These are phyloP conservation scores for Limenitis camilla DNA, from an alignment of 2,888 invertebrate species.

Conservation along the genomic window DNA sequence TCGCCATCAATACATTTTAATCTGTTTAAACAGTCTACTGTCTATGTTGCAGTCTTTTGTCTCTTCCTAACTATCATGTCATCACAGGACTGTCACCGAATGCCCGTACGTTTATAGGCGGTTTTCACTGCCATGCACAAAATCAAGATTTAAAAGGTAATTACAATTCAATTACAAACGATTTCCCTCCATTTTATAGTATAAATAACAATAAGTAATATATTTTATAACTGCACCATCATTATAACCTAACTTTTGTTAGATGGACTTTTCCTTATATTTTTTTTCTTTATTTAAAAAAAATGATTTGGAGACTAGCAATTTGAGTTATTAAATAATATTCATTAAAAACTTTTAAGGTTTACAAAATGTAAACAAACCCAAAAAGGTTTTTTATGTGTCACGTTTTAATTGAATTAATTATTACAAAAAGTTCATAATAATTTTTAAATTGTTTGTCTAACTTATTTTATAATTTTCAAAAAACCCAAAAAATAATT, in stretches of 20 bases:
- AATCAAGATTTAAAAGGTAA: conserved; percentile 68
- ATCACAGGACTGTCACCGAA: conserved; percentile 58
- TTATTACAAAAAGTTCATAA: no score
- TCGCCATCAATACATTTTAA: no score
- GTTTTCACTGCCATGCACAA: conserved; percentile 69
- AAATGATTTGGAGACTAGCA: no score
- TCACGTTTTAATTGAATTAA: no score
- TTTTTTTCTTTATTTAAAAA: no score
- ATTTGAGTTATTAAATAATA: no score
- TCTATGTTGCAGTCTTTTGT: conserved; percentile 12
- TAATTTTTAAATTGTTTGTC: no score
- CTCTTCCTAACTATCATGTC: conserved; percentile 56
- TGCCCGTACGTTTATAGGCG: conserved; percentile 68
- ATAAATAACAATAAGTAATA: conserved; percentile 1
- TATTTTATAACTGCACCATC: conserved; percentile 41
- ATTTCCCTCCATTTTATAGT: conserved; percentile 5
- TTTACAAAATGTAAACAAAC: no score
- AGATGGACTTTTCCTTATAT: conserved; percentile 2
- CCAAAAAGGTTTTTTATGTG: no score
- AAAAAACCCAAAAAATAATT: no score
- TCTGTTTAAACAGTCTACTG: conserved; percentile 5
- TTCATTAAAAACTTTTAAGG: no score
- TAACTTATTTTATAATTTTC: no score
- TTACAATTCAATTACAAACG: conserved; percentile 15
- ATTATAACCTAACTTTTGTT: conserved; percentile 50